Evolutionary conservation across 2,888 invertebrate genomes (phyloP).

Genomic region (Allacma fusca): DNA sequence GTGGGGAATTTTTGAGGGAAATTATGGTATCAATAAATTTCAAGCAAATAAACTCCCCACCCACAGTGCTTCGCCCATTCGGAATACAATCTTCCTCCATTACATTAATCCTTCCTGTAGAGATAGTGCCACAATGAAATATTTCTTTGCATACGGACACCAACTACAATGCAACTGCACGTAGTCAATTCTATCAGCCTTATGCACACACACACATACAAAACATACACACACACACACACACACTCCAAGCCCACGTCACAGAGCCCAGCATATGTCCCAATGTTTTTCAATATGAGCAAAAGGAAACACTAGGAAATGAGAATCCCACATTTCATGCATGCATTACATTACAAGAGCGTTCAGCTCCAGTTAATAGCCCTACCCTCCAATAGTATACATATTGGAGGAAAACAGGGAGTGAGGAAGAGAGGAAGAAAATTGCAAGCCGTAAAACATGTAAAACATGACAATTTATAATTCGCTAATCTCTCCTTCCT

Average conservation of each 20-base stretch:
- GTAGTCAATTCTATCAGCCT: neutral
- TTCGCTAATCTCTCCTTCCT: slow-evolving; percentile 10
- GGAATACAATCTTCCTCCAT: neutral
- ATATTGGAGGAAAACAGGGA: no score
- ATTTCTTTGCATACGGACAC: no score
- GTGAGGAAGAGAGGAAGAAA: slow-evolving; percentile 40
- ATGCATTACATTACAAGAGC: neutral
- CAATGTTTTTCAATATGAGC: no score
- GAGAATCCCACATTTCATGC: neutral
- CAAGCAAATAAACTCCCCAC: slow-evolving; percentile 2
- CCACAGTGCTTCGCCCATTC: neutral
- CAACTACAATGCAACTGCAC: no score
- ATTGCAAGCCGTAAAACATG: slow-evolving; percentile 14
- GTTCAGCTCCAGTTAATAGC: no score
- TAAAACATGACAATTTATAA: slow-evolving; percentile 36
- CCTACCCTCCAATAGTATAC: no score
- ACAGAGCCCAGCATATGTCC: no score
- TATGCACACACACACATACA: neutral
- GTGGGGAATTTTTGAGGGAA: neutral
- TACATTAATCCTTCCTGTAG: neutral
- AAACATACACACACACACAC: neutral
- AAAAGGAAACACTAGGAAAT: neutral
- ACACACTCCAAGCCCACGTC: neutral
- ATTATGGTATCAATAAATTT: neutral
- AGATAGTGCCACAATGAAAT: no score